Conservation (phyloP, 2,113 vertebrate species). For the Baryphthengus martii region DNA sequence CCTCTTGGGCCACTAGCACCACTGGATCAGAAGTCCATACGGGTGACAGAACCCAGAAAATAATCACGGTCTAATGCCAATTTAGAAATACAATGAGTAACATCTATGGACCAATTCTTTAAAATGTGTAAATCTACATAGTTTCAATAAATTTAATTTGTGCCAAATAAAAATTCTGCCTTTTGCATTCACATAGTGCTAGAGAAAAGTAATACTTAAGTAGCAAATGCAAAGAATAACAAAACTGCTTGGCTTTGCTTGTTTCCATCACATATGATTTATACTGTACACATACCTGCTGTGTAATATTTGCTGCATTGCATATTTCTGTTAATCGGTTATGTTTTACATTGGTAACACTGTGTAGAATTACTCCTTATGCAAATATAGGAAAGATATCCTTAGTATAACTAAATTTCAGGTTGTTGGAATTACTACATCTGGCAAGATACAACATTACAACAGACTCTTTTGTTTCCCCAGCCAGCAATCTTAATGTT, state of each 20-base stretch:
- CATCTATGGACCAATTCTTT: not conserved
- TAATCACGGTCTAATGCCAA: not conserved
- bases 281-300: not conserved
- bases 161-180: not conserved
- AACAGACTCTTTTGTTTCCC: not conserved
- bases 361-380: not conserved
- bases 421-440: not conserved
- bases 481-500: not conserved
- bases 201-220: not conserved
- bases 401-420: not conserved
- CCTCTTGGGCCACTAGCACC: not conserved
- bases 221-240: not conserved
- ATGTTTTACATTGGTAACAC: not conserved
- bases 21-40: not conserved
- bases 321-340: not conserved
- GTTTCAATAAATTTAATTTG: not conserved
- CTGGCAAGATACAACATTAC: not conserved
- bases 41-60: not conserved
- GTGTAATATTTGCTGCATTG: not conserved
- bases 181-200: not conserved
- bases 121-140: not conserved
- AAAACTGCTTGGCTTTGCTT: not conserved
- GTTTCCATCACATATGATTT: not conserved
- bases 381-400: not conserved
- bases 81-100: not conserved